These are phyloP conservation scores for Apoderus coryli DNA, from an alignment of 2,888 invertebrate genomes.

Conservation along the genomic window DNA sequence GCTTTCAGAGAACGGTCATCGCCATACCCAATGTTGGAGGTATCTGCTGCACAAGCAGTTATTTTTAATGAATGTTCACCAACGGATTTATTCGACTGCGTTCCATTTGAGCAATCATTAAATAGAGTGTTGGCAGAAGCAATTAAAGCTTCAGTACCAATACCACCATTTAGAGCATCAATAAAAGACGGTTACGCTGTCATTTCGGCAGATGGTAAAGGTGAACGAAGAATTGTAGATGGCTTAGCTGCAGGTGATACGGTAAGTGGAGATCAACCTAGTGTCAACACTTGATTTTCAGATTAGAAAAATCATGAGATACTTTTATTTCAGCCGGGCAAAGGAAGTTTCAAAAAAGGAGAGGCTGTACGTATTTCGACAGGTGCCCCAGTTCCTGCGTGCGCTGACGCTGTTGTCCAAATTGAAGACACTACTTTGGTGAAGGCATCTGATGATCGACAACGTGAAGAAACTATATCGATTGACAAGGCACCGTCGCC, in stretches of 20 bases:
- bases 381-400: conserved; percentile 78
- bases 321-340: conserved; percentile 13
- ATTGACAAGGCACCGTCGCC: conserved; percentile 48
- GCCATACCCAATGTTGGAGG: conserved; percentile 66
- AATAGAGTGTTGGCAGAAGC: conserved; percentile 52
- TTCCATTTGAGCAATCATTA: conserved; percentile 32
- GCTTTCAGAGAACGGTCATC: conserved; percentile 61
- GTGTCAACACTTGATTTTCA: too few species aligned
- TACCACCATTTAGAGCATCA: conserved; percentile 88
- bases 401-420: conserved; percentile 66
- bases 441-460: conserved; percentile 41
- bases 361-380: conserved; percentile 84
- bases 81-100: conserved; percentile 20
- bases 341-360: conserved; percentile 38
- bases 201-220: conserved; percentile 61
- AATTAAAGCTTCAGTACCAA: conserved; percentile 51
- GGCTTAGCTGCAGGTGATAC: conserved; percentile 59
- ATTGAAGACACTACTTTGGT: conserved; percentile 79
- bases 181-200: conserved; percentile 97
- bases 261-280: too few species aligned
- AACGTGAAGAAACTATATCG: conserved; percentile 58
- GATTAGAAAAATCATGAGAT: too few species aligned
- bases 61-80: conserved; percentile 33
- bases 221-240: conserved; percentile 52
- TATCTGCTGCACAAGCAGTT: conserved; percentile 50